phyloP scores from a whole-genome alignment of 2,113 vertebrate genomes.

The Pleuronectes platessa region DNA sequence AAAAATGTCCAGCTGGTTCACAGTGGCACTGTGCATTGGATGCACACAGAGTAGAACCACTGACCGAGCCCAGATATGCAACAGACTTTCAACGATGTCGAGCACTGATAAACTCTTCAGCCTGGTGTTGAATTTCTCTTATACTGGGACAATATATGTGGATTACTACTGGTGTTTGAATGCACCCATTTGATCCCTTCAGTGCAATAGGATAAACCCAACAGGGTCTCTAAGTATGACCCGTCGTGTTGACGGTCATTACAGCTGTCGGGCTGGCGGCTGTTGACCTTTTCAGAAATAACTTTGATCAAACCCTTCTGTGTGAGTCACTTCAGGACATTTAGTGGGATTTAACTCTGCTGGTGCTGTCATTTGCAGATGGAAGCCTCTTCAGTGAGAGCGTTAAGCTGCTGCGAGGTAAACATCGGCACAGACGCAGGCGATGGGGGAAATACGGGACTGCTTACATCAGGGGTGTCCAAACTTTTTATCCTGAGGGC shows the following conservation, averaged over 20 bases:
- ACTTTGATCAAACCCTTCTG: constrained; percentile 44
- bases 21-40: neutral
- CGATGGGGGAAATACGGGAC: neutral
- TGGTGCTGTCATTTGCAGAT: constrained; percentile 55
- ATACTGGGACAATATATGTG: neutral
- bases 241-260: constrained; percentile 47
- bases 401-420: constrained; percentile 31
- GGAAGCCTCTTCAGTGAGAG: constrained; percentile 21
- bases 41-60: neutral
- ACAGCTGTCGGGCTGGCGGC: constrained; percentile 48
- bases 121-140: neutral
- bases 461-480: too few species aligned
- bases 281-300: constrained; percentile 58
- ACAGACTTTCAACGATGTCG: neutral
- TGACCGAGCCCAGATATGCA: neutral
- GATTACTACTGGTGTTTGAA: constrained; percentile 25
- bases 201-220: constrained; percentile 35
- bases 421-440: constrained; percentile 35
- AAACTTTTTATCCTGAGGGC: too few species aligned
- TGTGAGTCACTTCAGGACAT: constrained; percentile 62
- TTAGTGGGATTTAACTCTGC: constrained; percentile 58
- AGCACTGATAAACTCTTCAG: neutral
- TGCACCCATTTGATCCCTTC: constrained; percentile 25
- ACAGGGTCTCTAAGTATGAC: constrained; percentile 31
- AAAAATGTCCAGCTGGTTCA: neutral